Conservation (phyloP, 2,113 vertebrate species). For the Rhinolophus ferrumequinum region DNA sequence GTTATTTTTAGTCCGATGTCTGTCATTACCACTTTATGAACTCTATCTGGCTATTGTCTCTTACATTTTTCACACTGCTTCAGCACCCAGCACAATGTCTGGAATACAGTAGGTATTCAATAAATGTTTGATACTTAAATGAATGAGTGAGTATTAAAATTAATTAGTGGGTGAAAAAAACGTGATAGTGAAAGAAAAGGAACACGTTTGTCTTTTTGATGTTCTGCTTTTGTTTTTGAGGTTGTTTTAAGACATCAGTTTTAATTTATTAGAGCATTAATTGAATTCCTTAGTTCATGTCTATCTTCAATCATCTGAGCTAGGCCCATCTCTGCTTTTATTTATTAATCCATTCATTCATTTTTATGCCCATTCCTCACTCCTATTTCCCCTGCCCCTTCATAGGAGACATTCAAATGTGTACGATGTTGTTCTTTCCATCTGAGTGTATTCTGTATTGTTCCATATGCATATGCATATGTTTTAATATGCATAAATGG, state of each 20-base stretch:
- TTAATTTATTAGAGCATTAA: not conserved
- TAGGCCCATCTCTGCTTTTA: not conserved
- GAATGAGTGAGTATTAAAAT: not conserved
- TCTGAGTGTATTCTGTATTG: not conserved
- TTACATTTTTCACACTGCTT: not conserved
- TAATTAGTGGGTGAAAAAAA: not conserved
- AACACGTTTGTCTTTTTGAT: not conserved
- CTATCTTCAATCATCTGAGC: not conserved
- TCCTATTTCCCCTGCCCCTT: not conserved
- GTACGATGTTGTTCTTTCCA: not conserved
- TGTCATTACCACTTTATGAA: not conserved
- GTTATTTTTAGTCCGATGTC: not conserved
- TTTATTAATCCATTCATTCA: not conserved
- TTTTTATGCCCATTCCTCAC: not conserved
- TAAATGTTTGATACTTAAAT: not conserved
- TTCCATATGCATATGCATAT: not conserved
- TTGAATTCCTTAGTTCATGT: not conserved
- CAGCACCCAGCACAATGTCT: not conserved
- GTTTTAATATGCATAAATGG: not conserved
- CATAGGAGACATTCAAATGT: not conserved
- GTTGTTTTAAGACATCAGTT: not conserved
- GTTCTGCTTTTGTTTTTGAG: not conserved
- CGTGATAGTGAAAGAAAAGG: not conserved
- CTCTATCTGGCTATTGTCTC: not conserved
- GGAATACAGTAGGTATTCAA: not conserved